phyloP scores from a whole-genome alignment of 2,888 invertebrate species.

The Tenthredo livida region DNA sequence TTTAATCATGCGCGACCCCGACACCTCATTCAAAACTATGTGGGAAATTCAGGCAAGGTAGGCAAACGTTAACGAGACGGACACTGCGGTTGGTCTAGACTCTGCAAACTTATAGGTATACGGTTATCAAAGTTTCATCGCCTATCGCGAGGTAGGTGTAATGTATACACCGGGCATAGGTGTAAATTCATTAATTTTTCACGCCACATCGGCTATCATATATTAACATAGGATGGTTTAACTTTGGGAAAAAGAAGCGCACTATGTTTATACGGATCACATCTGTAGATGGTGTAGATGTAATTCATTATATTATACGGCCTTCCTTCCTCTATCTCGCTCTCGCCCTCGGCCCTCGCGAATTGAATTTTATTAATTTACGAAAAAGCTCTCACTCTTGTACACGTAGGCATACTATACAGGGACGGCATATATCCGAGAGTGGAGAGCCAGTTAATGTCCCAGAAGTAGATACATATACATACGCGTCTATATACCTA shows the following conservation, averaged over 20 bases:
- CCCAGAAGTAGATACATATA: background rate
- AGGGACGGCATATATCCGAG: background rate
- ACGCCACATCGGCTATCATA: background rate
- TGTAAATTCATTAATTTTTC: background rate
- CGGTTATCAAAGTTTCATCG: background rate
- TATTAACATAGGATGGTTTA: background rate
- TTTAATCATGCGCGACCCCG: background rate
- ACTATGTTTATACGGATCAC: background rate
- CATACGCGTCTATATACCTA: background rate
- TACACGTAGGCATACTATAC: no score
- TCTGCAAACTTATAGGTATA: background rate
- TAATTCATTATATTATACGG: background rate
- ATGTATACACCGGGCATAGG: no score
- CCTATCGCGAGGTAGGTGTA: background rate
- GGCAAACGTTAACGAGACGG: background rate
- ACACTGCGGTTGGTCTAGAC: constrained; percentile 5
- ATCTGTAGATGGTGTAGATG: constrained; percentile 10
- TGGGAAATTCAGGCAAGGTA: background rate
- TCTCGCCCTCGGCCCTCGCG: background rate
- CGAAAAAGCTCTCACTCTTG: constrained; percentile 7
- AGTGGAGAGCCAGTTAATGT: background rate
- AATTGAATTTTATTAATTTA: constrained; percentile 30
- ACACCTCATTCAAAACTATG: background rate
- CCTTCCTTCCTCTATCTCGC: background rate
- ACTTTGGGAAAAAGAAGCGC: no score